Evolutionary conservation across 2,888 invertebrate species (phyloP), one percentile per base, ranked within the genome.

Genomic region (Mechanitis mazaeus): DNA sequence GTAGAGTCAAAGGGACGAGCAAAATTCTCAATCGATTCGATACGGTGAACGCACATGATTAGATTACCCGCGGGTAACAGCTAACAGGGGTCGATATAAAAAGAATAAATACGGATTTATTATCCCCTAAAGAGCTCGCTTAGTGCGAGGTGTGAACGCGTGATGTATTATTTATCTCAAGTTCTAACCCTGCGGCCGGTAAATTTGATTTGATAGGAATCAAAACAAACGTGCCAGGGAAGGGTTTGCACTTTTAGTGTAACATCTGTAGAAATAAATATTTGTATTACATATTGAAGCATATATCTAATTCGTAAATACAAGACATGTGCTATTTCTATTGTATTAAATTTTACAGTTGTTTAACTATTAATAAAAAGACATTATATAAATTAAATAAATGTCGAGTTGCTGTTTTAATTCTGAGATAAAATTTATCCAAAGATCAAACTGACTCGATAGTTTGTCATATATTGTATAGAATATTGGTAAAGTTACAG

Each of bases 51-150:
- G 80, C 75, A 71, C 78, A 75, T 83, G 83, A 87, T 87, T 87
- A 75, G 87, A 88, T 86, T 85, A 84, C 68, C 60, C 71, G 71
- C 79, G 81, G 87, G 87, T 83, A 79, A 75, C 67, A 58, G 56
- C 50, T 28, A 50, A 50, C 31, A 50, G 78, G 81, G 77, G 72
- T 56, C 75, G 74, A 80, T 84, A 84, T 86, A 87, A 85, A 87
- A 87, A 87, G 87, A 88, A 87, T 87, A 90, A 89, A 89, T 87
- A 88, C 83, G 87, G 88, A 90, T 90, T 90, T 90, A 90, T 90
- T 86, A 86, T 85, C 80, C 90, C 89, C 88, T 83, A 82, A 84
- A 86, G 90, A 80, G 78, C 73, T 65, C 80, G 81, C 83, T 87
- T 86, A 87, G 85, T 76, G 79, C 72, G 75, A 88, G 85, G 89